These are phyloP conservation scores for Istiophorus platypterus DNA, from an alignment of 2,113 vertebrate genomes.

Conservation along the genomic window DNA sequence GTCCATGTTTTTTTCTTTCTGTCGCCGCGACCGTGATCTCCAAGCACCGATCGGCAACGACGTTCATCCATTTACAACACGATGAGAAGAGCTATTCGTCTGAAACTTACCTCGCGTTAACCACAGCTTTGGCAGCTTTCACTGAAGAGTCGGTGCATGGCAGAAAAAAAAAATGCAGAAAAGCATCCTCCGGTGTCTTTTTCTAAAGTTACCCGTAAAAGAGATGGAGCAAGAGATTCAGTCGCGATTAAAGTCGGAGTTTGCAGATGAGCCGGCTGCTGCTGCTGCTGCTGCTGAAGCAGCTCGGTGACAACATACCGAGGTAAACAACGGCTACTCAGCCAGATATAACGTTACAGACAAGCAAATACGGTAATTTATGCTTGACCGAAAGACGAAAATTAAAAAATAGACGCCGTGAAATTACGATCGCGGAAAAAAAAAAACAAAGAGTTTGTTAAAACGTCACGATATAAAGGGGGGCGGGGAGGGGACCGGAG, in stretches of 20 bases:
- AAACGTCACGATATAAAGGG: constrained; percentile 61
- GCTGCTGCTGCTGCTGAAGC: constrained; percentile 68
- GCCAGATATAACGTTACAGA: constrained; percentile 61
- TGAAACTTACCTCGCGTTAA: constrained; percentile 77
- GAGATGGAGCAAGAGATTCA: constrained; percentile 71
- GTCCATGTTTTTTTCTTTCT: neutral
- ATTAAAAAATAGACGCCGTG: constrained; percentile 24
- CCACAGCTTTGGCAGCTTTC: constrained; percentile 82
- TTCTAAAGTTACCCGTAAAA: constrained; percentile 88
- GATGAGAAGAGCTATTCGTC: neutral
- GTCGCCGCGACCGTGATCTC: neutral
- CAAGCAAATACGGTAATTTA: constrained; percentile 59
- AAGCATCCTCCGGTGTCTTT: constrained; percentile 69
- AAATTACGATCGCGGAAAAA: constrained; percentile 47
- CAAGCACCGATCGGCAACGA: neutral
- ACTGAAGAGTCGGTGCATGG: constrained; percentile 75
- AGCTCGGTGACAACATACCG: constrained; percentile 72
- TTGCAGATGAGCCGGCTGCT: constrained; percentile 66
- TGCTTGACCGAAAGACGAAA: constrained; percentile 30
- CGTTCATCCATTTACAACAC: neutral
- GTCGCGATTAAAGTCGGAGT: constrained; percentile 75
- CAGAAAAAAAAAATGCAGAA: constrained; percentile 65
- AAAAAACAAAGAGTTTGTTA: constrained; percentile 41
- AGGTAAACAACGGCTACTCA: constrained; percentile 78
- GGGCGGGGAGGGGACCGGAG: constrained; percentile 53